Percentiles rank a stretch among this genome's conserved stretches.
Conservation (phyloP, 1,140 invertebrate genomes). For the Gonatopus flavifemur region DNA sequence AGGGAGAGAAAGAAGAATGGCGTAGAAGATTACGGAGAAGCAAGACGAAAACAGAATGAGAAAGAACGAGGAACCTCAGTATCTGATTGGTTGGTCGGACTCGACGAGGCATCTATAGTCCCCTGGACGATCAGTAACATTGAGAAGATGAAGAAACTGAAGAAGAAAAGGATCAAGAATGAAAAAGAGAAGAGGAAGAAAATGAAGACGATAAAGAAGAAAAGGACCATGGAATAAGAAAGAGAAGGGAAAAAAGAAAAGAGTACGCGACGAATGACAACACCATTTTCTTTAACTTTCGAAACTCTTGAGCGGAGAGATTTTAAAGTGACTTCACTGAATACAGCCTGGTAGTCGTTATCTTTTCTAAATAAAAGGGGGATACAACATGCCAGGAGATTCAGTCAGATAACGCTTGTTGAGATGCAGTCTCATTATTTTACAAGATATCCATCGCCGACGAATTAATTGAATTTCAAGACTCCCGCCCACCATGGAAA, state of each 20-base stretch:
- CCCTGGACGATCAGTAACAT: not conserved
- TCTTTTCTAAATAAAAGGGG: conserved; percentile 37
- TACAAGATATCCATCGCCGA: conserved; percentile 30
- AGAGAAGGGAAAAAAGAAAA: conserved; percentile 7
- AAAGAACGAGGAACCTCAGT: not conserved
- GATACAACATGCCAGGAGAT: conserved; percentile 22
- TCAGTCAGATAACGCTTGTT: conserved; percentile 32
- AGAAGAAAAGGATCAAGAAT: not conserved
- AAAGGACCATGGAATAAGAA: not conserved
- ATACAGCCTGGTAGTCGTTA: conserved; percentile 36
- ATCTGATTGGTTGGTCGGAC: not conserved
- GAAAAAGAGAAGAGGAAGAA: conserved; percentile 6
- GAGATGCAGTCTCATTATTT: conserved; percentile 36
- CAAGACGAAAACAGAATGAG: conserved; percentile 11
- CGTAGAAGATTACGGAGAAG: conserved; percentile 14
- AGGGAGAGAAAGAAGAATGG: conserved; percentile 12
- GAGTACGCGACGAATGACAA: conserved; percentile 33
- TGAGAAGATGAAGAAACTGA: not conserved
- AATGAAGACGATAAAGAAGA: not conserved
- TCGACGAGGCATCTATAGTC: not conserved
- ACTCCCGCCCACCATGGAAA: conserved; percentile 15
- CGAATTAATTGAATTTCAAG: conserved; percentile 38
- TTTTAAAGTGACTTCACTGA: conserved; percentile 35
- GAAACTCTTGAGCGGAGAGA: conserved; percentile 8
- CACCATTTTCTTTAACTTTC: conserved; percentile 20